Percentiles rank a stretch among this genome's conserved stretches.
Conservation (phyloP, 2,113 vertebrate genomes). For the Crotalus helleri region DNA sequence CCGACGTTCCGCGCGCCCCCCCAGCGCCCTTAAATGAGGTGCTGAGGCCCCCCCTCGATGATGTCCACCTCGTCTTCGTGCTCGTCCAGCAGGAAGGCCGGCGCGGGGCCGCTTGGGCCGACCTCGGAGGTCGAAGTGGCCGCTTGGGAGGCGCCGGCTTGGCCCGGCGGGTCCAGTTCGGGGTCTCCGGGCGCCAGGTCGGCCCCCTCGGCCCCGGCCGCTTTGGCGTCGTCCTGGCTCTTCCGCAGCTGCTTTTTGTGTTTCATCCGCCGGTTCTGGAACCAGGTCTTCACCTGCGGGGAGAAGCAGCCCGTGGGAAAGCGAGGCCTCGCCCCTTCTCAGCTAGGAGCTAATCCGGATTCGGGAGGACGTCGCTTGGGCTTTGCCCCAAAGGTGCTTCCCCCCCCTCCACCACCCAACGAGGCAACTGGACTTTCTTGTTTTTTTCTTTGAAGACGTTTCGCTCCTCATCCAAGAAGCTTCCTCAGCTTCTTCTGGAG, state of each 20-base stretch:
- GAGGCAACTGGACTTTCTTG: no score
- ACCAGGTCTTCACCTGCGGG: slow-evolving; percentile 90
- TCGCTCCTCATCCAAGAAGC: no score
- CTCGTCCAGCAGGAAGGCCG: slow-evolving; percentile 78
- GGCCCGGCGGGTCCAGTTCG: not conserved
- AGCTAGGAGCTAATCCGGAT: not conserved
- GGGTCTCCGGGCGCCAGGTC: slow-evolving; percentile 69
- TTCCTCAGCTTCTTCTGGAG: no score
- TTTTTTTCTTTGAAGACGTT: no score
- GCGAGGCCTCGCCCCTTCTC: not conserved
- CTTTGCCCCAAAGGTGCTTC: no score
- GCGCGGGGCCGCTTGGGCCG: slow-evolving; percentile 50
- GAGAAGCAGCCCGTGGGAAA: not conserved
- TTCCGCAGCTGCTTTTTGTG: slow-evolving; percentile 96
- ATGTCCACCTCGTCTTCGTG: slow-evolving; percentile 94
- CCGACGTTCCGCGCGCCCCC: not conserved
- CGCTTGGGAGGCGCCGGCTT: not conserved
- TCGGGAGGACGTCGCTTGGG: not conserved
- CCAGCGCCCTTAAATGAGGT: slow-evolving; percentile 74
- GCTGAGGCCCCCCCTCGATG: slow-evolving; percentile 82
- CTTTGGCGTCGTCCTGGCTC: slow-evolving; percentile 89
- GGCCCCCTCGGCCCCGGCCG: slow-evolving; percentile 62
- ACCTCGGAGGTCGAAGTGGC: slow-evolving; percentile 66
- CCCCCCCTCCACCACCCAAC: no score
- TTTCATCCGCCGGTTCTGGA: slow-evolving; percentile 93